Evolutionary conservation across 2,888 invertebrate species (phyloP), one percentile per base, ranked within the genome.

Genomic region (Gnatocerus cornutus): DNA sequence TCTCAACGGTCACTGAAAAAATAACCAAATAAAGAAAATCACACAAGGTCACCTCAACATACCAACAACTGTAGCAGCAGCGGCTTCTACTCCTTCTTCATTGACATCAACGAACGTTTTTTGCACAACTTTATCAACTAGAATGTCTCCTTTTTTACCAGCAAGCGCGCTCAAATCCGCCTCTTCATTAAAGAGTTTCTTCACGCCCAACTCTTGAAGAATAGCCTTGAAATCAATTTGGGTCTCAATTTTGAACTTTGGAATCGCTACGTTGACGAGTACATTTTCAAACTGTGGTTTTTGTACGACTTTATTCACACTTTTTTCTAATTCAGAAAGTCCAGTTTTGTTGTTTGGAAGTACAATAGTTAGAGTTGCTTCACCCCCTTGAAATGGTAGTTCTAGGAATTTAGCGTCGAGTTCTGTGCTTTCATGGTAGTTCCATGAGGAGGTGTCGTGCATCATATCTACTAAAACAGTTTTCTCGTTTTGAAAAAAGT

Each of bases 31-130:
- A 21, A 21, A 21, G 2, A 21, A 21, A 21, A 21, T 21, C 21
- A 21, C 21, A 4, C 4, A 21, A 21, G 1, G 4, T 3, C 21
- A 3, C 21, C 7, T 7, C 2, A 33, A 33, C 33, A 33, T 33
- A 33, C 33, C n/a, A 7, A 9, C 33, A 33, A 6, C 9, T 4
- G 59, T 46, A 3, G 59, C 45, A 1, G 59, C 59, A 30, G 59
- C 59, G 1, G 62, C 62, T 37, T 62, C 62, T 6, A 62, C 80
- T 4, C 80, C 81, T n/a, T 74, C 69, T 73, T 81, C 81, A 7
- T 78, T 78, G 0, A 81, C 77, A 45, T 81, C 78, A 13, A 81
- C 79, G 64, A 78, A 80, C 9, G 79, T 78, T 71, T 81, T 81
- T 55, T 81, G 81, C 10, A 80, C 58, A 3, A 81, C 78, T 21